Conservation (phyloP, 1,140 invertebrate species). For the Aphidius gifuensis region DNA sequence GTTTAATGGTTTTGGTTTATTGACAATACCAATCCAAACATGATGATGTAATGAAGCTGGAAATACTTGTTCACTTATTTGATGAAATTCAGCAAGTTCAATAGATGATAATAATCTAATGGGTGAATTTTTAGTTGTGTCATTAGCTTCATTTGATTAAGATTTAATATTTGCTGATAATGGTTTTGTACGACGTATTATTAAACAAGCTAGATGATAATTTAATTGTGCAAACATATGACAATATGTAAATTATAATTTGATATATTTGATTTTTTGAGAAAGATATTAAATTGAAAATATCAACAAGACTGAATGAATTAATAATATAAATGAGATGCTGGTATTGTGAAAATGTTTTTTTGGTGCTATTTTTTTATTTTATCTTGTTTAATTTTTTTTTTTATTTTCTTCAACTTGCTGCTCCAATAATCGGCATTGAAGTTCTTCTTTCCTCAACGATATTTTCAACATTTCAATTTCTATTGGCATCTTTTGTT, state of each 20-base stretch:
- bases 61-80: slow-evolving; percentile 66
- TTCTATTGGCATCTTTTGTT: too few relatives aligned
- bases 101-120: slow-evolving; percentile 58
- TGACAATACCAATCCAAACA: slow-evolving; percentile 72
- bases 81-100: slow-evolving; percentile 64
- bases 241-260: slow-evolving; percentile 38
- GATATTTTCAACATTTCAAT: too few relatives aligned
- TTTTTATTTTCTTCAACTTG: too few relatives aligned
- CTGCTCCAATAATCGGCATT: too few relatives aligned
- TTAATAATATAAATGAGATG: too few relatives aligned
- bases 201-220: slow-evolving; percentile 67
- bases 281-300: too few relatives aligned
- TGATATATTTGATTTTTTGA: too few relatives aligned
- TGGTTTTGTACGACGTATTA: slow-evolving; percentile 65
- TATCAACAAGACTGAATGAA: too few relatives aligned
- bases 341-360: too few relatives aligned
- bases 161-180: slow-evolving; percentile 60
- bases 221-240: slow-evolving; percentile 78
- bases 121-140: slow-evolving; percentile 47
- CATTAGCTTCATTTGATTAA: slow-evolving; percentile 53
- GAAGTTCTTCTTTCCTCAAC: too few relatives aligned
- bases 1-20: slow-evolving; percentile 39
- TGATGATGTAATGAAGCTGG: slow-evolving; percentile 76
- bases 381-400: too few relatives aligned
- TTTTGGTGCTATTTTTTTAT: too few relatives aligned